Evolutionary conservation across 2,888 invertebrate genomes (phyloP), one percentile per base, ranked within the genome.

Genomic region (Troilus luridus): DNA sequence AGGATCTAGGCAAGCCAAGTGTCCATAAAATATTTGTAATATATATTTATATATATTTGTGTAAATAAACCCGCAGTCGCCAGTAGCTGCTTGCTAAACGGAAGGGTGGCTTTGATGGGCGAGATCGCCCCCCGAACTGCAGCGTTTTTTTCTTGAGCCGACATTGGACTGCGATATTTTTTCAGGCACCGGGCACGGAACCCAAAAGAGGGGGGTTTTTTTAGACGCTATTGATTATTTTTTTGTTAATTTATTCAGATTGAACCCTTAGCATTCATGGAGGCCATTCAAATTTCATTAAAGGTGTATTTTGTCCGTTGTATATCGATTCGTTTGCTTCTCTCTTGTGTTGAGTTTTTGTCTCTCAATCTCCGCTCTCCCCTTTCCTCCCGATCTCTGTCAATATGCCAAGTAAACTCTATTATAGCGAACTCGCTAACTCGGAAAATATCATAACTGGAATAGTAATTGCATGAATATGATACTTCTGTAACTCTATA

Each of bases 201-300:
- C 27, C 41, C 85, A 19, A 58, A 85, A 56, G 56, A 21, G 85
- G 85, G 85, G 85, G 56, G 14, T 56, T 85, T 67, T 85, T 85
- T 85, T 85, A 85, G 85, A 56, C n/a, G 85, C 85, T 85, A 85
- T 85, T 85, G 85, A 64, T 89, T 89, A 64, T 89, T 89, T 89
- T 59, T 89, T 64, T 64, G 60, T 89, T 89, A 64, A 89, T 89
- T 89, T 89, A 89, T 89, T 89, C 89, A 62, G 89, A 64, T 64
- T 89, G 54, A n/a, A 54, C 89, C 89, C 89, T 89, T 89, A 89
- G 89, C 89, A 89, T 89, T 89, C 89, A 89, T 89, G 41, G 60
- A 64, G 62, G n/a, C 89, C 89, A 89, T 89, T 89, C 89, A 89
- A 64, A 62, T 89, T 89, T 89, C 62, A 89, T 89, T 64, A 89